A percentile compares a stretch with the other conserved stretches of the same genome.
phyloP scores from a whole-genome alignment of 2,888 invertebrate species.

The Dicroscelio sp. region DNA sequence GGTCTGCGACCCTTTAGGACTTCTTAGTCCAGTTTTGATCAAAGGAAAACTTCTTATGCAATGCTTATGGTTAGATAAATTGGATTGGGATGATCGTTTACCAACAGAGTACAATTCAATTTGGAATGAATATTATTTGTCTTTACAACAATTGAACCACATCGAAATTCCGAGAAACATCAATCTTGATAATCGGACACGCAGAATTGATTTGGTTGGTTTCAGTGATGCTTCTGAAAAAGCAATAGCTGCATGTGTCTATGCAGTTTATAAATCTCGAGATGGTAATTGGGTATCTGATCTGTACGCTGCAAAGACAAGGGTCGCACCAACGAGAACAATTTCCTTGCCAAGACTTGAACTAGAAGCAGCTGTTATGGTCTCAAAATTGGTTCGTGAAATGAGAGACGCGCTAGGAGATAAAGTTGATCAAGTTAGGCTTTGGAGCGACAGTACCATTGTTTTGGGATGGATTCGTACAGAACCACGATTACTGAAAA shows the following conservation, averaged over 20 bases:
- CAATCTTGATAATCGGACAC: not conserved
- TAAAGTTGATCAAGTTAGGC: not conserved
- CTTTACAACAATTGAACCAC: not conserved
- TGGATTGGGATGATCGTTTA: conserved; percentile 46
- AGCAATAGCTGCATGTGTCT: not conserved
- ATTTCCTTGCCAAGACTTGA: not conserved
- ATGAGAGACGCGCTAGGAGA: not conserved
- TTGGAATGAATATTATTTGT: not conserved
- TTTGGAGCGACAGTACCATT: conserved; percentile 28
- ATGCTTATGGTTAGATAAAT: conserved; percentile 31
- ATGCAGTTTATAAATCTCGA: not conserved
- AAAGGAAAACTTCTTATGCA: conserved; percentile 71
- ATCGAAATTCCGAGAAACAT: not conserved
- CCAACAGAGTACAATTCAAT: not conserved
- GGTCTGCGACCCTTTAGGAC: not conserved
- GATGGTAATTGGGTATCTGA: not conserved
- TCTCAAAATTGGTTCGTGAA: not conserved
- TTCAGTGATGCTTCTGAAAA: conserved; percentile 2
- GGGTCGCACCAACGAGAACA: not conserved
- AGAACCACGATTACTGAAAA: not conserved
- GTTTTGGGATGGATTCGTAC: not conserved
- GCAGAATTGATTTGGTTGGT: not conserved
- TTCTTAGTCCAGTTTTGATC: conserved; percentile 67
- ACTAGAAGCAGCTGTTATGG: not conserved
- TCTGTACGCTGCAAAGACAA: not conserved